Evolutionary conservation across 2,888 invertebrate genomes (phyloP), one percentile per base, ranked within the genome.

Genomic region (Agrotis ipsilon): DNA sequence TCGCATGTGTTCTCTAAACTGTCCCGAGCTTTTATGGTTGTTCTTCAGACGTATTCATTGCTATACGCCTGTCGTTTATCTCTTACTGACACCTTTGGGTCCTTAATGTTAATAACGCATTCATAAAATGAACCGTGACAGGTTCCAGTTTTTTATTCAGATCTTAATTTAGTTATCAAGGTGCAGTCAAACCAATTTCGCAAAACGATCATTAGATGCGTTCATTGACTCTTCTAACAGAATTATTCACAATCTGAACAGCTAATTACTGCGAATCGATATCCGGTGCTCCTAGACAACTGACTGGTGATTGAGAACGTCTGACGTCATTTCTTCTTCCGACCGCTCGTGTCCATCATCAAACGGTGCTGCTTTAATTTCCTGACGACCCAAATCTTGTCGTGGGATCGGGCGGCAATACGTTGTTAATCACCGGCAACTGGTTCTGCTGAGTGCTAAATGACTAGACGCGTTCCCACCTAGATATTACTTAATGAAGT

Each of bases 371-470:
- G 71, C 46, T 73, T 61, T 49, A 72, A 86, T 80, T 86, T 86
- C 84, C 85, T 82, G 66, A 69, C 75, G 78, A 75, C 65, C 69
- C 67, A 76, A 82, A 83, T 78, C 80, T 66, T 48, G 54, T 64
- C 86, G 83, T 86, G 86, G 74, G 85, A 86, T 79, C 79, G 74
- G 49, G 71, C 63, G 80, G 75, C 78, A 83, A 85, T 83, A 78
- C 72, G 69, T 75, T 82, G 72, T 73, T 64, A 70, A 81, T 81
- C 72, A 69, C 63, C 52, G 67, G 59, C 60, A 81, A 81, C 83
- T 64, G 64, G 83, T 83, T 81, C 67, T 60, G 65, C 14, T 48
- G 61, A 78, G 59, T 68, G 63, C 83, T 76, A 72, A 72, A 78
- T 79, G 60, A 78, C 71, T 75, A 72, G 76, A 69, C 57, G 63